A percentile compares a stretch with the other conserved stretches of the same genome.
Evolutionary conservation across 2,113 vertebrate species (phyloP).

Genomic region (Heteronetta atricapilla): DNA sequence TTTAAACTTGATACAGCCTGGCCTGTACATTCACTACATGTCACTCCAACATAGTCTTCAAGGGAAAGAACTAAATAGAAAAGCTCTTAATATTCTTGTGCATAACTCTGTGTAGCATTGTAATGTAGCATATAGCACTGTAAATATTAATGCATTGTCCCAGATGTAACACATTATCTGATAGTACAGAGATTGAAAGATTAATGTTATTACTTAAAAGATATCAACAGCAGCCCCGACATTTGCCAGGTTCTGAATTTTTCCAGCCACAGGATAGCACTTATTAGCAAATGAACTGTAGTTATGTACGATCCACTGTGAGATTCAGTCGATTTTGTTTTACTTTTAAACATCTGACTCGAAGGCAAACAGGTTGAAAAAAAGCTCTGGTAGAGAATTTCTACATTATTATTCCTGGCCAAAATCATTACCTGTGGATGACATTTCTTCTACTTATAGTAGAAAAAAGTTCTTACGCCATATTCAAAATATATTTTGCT

Average conservation of each 20-base stretch:
- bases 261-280: background rate
- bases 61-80: background rate
- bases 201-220: background rate
- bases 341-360: background rate
- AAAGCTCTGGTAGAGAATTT: background rate
- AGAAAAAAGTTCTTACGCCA: background rate
- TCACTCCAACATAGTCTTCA: background rate
- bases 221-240: rapidly evolving
- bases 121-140: background rate
- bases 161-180: background rate
- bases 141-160: background rate
- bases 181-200: background rate
- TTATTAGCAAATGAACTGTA: background rate
- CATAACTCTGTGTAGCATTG: background rate
- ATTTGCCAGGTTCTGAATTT: background rate
- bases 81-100: background rate
- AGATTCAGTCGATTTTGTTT: background rate
- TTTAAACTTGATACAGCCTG: background rate
- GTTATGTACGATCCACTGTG: background rate
- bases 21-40: background rate
- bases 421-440: background rate
- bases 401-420: background rate
- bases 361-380: background rate
- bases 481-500: background rate
- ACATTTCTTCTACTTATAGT: background rate